Evolutionary conservation across 2,888 invertebrate species (phyloP), one percentile per base, ranked within the genome.

Genomic region (Anagyrus pseudococci): DNA sequence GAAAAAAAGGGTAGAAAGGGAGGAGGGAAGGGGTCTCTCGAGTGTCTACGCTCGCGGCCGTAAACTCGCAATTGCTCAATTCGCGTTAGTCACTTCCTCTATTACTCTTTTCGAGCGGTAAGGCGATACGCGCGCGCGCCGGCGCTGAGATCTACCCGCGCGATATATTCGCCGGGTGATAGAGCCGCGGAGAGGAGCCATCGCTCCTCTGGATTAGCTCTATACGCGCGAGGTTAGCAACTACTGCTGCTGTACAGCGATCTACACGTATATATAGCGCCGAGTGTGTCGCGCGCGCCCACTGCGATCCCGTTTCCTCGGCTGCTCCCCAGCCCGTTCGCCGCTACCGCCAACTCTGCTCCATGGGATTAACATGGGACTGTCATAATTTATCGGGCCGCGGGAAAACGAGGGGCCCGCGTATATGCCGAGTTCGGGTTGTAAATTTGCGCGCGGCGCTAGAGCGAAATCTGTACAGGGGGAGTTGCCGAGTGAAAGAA

Each of bases 11-110:
- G n/a, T n/a, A n/a, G n/a, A n/a, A n/a, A n/a, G n/a, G n/a, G n/a
- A n/a, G n/a, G n/a, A n/a, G n/a, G n/a, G n/a, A n/a, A n/a, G n/a
- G n/a, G n/a, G n/a, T n/a, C n/a, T n/a, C n/a, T n/a, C n/a, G n/a
- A n/a, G n/a, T n/a, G n/a, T n/a, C n/a, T n/a, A n/a, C 10, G 20
- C 44, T 6, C n/a, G 46, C 37, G 41, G 52, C 61, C 52, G 62
- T 62, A 65, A 65, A 65, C 49, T 53, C 47, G 50, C 65, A 62
- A 65, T 65, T 65, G 62, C 65, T 65, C 65, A 65, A 65, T 65
- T 55, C 58, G 55, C 61, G 55, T 65, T 65, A 65, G 61, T 62
- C 61, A 65, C 58, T 65, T 65, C 61, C 65, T 65, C 62, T 61
- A 58, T 58, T 62, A 58, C 58, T 62, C 50, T 54, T 57, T 60